These are phyloP conservation scores for Formicarius rufipectus DNA, from an alignment of 2,113 vertebrate genomes.

Conservation along the genomic window DNA sequence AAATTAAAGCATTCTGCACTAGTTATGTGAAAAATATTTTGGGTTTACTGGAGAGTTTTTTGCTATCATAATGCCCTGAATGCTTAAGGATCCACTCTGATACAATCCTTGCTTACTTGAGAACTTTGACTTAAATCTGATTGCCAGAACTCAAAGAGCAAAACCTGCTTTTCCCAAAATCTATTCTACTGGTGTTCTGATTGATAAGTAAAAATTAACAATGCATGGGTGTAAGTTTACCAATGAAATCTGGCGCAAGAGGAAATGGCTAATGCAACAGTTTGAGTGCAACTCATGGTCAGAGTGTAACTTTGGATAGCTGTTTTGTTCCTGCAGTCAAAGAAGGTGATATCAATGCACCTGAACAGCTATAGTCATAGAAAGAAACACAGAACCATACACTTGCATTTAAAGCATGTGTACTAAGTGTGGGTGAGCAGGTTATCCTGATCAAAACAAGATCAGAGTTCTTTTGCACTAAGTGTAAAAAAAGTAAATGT, in stretches of 20 bases:
- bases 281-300: not conserved
- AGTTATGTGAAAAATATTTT: slow-evolving; percentile 19
- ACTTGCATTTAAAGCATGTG: not conserved
- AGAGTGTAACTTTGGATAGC: not conserved
- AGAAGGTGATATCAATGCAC: not conserved
- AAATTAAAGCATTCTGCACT: slow-evolving; percentile 49
- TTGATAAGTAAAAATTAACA: not conserved
- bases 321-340: not conserved
- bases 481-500: not conserved
- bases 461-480: not conserved
- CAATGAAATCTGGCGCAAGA: not conserved
- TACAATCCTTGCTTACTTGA: not conserved
- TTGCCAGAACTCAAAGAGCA: not conserved
- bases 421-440: not conserved
- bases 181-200: not conserved
- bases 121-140: not conserved
- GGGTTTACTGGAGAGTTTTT: not conserved
- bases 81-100: not conserved
- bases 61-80: not conserved
- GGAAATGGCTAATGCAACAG: not conserved
- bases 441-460: not conserved
- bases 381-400: not conserved
- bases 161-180: not conserved
- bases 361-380: not conserved
- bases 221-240: not conserved